These are phyloP conservation scores for Vulpes ferrilata DNA, from an alignment of 2,113 vertebrate species.

Conservation along the genomic window DNA sequence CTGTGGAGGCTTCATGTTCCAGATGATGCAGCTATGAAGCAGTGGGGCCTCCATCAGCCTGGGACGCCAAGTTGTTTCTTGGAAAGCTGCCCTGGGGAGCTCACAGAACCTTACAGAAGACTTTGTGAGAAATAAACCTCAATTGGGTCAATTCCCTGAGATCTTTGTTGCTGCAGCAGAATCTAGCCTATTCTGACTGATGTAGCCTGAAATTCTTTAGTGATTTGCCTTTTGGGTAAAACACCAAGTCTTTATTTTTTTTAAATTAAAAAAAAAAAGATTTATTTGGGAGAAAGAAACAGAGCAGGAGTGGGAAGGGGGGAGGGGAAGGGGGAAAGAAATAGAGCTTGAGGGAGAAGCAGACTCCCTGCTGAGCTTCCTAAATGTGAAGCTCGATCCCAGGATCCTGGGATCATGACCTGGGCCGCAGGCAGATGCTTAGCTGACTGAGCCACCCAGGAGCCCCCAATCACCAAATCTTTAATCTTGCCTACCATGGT, in stretches of 20 bases:
- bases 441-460: too few relatives aligned
- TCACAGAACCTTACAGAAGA: not conserved
- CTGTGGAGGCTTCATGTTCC: not conserved
- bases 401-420: too few relatives aligned
- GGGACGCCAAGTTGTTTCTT: not conserved
- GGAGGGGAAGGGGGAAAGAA: too few relatives aligned
- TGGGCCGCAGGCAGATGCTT: too few relatives aligned
- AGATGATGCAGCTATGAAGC: not conserved
- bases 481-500: not conserved
- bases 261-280: too few relatives aligned
- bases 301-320: too few relatives aligned
- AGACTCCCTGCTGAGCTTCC: too few relatives aligned
- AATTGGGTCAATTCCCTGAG: not conserved
- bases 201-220: not conserved
- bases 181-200: not conserved
- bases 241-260: not conserved
- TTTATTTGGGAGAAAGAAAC: too few relatives aligned
- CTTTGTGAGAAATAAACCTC: not conserved
- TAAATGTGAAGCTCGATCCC: too few relatives aligned
- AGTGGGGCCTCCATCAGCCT: not conserved
- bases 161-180: not conserved
- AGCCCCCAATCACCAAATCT: not conserved
- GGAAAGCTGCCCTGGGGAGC: not conserved
- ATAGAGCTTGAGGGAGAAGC: too few relatives aligned
- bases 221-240: not conserved